Conservation (phyloP, 2,113 vertebrate genomes). For the Ornithorhynchus anatinus region DNA sequence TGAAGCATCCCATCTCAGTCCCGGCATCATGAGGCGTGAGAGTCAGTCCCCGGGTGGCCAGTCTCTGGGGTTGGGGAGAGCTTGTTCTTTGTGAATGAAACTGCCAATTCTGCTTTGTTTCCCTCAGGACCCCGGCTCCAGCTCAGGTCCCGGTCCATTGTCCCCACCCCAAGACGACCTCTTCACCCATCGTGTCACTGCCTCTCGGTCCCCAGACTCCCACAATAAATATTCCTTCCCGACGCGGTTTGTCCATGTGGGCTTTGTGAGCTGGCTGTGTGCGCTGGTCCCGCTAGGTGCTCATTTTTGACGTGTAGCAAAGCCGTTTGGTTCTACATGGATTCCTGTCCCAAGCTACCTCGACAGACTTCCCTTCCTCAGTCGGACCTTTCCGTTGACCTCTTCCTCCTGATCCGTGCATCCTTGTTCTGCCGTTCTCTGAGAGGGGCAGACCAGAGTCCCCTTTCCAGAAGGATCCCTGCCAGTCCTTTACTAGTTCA, state of each 20-base stretch:
- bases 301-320: slow-evolving; percentile 63
- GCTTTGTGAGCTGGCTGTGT: slow-evolving; percentile 70
- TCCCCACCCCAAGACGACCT: slow-evolving; percentile 75
- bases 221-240: slow-evolving; percentile 65
- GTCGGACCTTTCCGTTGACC: slow-evolving; percentile 50
- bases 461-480: slow-evolving; percentile 59
- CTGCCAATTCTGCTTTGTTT: slow-evolving; percentile 65
- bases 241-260: slow-evolving; percentile 70
- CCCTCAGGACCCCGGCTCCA: slow-evolving; percentile 75
- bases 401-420: slow-evolving; percentile 55
- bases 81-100: slow-evolving; percentile 61
- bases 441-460: slow-evolving; percentile 33
- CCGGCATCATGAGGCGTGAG: slow-evolving; percentile 47
- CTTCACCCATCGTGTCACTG: slow-evolving; percentile 73
- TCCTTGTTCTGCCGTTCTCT: slow-evolving; percentile 49
- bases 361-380: slow-evolving; percentile 67
- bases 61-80: slow-evolving; percentile 31
- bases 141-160: slow-evolving; percentile 67
- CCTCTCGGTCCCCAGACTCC: slow-evolving; percentile 67
- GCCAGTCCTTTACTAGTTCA: slow-evolving; percentile 58
- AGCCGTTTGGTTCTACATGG: slow-evolving; percentile 67
- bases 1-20: slow-evolving; percentile 34
- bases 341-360: slow-evolving; percentile 82
- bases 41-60: slow-evolving; percentile 27
- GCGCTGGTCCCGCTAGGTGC: slow-evolving; percentile 71